Evolutionary conservation across 2,797 vertebrate species (phyloP).

Genomic region (Labroides dimidiatus): DNA sequence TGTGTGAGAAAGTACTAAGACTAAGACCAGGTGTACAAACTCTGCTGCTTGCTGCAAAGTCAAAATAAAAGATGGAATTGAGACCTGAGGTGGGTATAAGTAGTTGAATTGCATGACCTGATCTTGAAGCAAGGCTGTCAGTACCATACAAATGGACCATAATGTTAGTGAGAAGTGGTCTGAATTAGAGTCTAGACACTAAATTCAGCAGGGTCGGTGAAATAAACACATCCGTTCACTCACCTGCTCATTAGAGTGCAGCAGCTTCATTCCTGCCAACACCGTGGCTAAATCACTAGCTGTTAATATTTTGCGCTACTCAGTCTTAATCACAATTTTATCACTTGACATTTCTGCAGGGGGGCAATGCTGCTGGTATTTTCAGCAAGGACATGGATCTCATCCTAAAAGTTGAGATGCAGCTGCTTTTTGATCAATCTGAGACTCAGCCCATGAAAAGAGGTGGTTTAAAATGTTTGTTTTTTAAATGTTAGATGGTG

Average conservation of each 20-base stretch:
- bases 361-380: conserved; percentile 10
- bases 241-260: conserved; percentile 9
- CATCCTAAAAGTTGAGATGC: neutral
- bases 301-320: conserved; percentile 22
- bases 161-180: too few species aligned
- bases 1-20: too few species aligned
- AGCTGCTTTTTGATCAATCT: neutral
- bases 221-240: conserved; percentile 3
- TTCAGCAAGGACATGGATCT: conserved; percentile 3
- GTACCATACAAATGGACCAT: too few species aligned
- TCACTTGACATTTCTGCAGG: conserved; percentile 16
- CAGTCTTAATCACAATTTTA: conserved; percentile 18
- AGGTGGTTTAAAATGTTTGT: too few species aligned
- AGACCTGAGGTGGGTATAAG: too few species aligned
- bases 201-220: neutral
- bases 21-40: too few species aligned
- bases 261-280: conserved; percentile 9
- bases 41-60: too few species aligned
- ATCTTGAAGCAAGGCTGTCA: too few species aligned
- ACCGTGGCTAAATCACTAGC: conserved; percentile 13
- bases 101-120: too few species aligned
- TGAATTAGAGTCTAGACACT: too few species aligned
- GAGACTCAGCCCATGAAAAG: neutral
- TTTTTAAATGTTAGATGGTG: too few species aligned
- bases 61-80: too few species aligned